Evolutionary conservation across 2,113 vertebrate species (phyloP).

Genomic region (Lonchura striata): DNA sequence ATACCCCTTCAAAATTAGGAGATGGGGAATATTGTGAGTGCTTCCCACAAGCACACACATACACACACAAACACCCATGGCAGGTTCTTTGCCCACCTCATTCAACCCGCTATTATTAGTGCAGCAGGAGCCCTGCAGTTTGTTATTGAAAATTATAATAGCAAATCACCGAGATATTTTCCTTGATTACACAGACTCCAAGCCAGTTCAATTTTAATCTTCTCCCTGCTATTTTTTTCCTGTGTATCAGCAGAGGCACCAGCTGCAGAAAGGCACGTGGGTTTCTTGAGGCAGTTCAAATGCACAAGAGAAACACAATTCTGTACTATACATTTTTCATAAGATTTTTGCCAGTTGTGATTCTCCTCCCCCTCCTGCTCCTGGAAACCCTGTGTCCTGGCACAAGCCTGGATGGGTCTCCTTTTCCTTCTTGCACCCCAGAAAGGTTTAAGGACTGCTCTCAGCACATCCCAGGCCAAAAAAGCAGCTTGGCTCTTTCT

Average conservation of each 20-base stretch:
- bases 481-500: slow-evolving; percentile 49
- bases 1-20: slow-evolving; percentile 73
- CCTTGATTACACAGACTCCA: slow-evolving; percentile 75
- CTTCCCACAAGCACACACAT: slow-evolving; percentile 30
- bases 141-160: slow-evolving; percentile 75
- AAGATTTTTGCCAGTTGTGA: not conserved
- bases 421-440: not conserved
- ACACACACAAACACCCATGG: slow-evolving; percentile 14
- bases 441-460: not conserved
- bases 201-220: slow-evolving; percentile 41
- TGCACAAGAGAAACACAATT: slow-evolving; percentile 22
- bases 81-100: slow-evolving; percentile 47
- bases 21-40: slow-evolving; percentile 33
- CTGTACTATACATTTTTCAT: slow-evolving; percentile 3
- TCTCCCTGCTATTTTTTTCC: slow-evolving; percentile 20
- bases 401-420: not conserved
- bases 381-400: not conserved
- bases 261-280: slow-evolving; percentile 55
- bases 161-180: slow-evolving; percentile 74
- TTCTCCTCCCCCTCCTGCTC: not conserved
- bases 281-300: slow-evolving; percentile 49
- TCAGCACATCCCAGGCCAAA: not conserved
- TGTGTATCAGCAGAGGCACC: slow-evolving; percentile 66
- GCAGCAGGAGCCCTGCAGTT: slow-evolving; percentile 68
- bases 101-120: slow-evolving; percentile 61